Evolutionary conservation across 53 echinoderm and acorn worm genomes (phyloP), one percentile per base, ranked within the genome.

Genomic region (Zoroaster sp.): DNA sequence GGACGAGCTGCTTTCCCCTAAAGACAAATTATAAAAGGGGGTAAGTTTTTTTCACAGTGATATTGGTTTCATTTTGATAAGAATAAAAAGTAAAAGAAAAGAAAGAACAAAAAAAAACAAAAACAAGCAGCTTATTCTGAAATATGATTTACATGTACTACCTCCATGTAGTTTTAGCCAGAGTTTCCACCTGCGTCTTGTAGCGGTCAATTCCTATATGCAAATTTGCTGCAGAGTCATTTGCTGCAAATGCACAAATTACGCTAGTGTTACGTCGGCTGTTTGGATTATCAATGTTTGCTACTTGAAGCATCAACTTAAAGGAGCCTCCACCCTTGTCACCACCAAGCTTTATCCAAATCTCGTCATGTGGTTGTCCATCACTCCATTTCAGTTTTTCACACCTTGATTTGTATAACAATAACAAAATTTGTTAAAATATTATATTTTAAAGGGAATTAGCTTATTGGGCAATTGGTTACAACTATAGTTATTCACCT

Each of bases 311-410:
- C 40, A 30, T 55, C 8, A 82, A 17, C 42, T 90, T 90, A 73
- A 81, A 90, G 36, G 46, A 80, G 23, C 66, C 89, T 1, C 81
- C 89, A 51, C 89, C 90, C 33, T 72, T 35, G 31, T 89, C 90
- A n/a, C 90, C 90, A n/a, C 90, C 90, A 63, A 83, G 46, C 76
- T 90, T 90, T 4, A 90, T 59, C 90, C 90, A 90, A 14, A 75
- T 34, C 38, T 90, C 83, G 35, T 66, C 76, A 5, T 36, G 18
- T 5, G 78, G 78, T 8, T 54, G 53, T 78, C 55, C 78, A 5
- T n/a, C 18, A 4, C 20, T 36, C 78, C 78, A 78, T 37, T 78
- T 34, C 38, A 78, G 39, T n/a, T 54, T 54, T 34, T 37, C 78
- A 78, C 54, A 78, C 38, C 78, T 78, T 35, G 15, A 72, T 72